A percentile compares a stretch with the other conserved stretches of the same genome.
Evolutionary conservation across 1,140 invertebrate genomes (phyloP).

Genomic region (Atta texana): DNA sequence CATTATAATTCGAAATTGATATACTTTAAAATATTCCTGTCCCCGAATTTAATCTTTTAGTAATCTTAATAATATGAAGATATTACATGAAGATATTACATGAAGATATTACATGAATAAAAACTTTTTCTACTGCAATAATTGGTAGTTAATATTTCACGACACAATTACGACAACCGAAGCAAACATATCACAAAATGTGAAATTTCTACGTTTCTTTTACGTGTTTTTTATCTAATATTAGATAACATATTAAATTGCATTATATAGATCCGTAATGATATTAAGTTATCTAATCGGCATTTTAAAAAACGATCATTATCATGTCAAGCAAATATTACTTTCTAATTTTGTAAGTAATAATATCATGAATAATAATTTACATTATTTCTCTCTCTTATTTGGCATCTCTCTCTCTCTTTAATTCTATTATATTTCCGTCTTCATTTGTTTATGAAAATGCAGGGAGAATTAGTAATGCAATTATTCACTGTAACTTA

Average conservation of each 20-base stretch:
- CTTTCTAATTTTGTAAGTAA: constrained; percentile 16
- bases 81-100: constrained; percentile 41
- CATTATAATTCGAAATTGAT: neutral
- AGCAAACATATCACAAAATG: neutral
- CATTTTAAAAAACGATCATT: neutral
- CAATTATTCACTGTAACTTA: neutral
- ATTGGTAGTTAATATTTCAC: neutral
- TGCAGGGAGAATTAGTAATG: neutral
- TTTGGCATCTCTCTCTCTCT: neutral
- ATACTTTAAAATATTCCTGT: neutral
- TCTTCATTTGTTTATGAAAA: neutral
- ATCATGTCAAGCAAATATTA: neutral
- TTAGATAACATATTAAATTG: constrained; percentile 34
- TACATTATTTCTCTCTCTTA: neutral
- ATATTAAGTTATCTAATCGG: constrained; percentile 46
- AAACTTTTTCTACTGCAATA: neutral
- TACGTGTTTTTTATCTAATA: neutral
- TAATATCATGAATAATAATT: neutral
- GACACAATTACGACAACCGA: neutral
- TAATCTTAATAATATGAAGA: neutral
- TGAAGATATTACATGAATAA: constrained; percentile 50
- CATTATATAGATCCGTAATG: neutral
- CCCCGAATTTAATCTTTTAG: neutral
- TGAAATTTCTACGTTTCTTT: neutral
- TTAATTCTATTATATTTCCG: neutral